phyloP scores from a whole-genome alignment of 2,797 vertebrate genomes.

The Bovichtus variegatus region DNA sequence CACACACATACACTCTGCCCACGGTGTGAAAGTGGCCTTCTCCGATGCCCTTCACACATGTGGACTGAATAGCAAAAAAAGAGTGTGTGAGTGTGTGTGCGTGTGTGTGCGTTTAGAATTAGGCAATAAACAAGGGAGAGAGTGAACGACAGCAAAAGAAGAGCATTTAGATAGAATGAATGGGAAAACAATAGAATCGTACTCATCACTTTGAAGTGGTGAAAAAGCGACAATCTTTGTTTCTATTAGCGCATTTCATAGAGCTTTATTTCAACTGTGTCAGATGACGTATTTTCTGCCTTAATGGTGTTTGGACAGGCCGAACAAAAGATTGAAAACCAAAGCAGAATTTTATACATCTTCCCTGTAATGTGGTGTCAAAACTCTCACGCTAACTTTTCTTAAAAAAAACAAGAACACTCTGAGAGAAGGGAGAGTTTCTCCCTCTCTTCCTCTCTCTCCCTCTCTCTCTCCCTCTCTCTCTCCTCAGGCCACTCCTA shows the following conservation, averaged over 20 bases:
- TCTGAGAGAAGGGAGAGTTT: constrained; percentile 6
- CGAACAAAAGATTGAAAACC: not conserved
- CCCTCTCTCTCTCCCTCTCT: constrained; percentile 6
- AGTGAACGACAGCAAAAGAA: constrained; percentile 2
- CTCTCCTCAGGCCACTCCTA: constrained; percentile 48
- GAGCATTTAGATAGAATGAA: constrained; percentile 13
- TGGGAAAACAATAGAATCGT: constrained; percentile 9
- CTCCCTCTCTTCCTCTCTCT: not conserved
- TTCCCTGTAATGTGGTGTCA: not conserved
- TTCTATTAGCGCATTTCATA: constrained; percentile 2
- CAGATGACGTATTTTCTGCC: not conserved
- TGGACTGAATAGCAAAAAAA: constrained; percentile 56
- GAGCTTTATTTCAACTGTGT: constrained; percentile 5
- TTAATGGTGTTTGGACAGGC: not conserved
- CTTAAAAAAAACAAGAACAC: constrained; percentile 8
- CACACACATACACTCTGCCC: constrained; percentile 39
- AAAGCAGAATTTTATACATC: not conserved
- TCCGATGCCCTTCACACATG: constrained; percentile 76
- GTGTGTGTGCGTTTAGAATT: constrained; percentile 1
- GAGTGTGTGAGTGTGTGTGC: not conserved
- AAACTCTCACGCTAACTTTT: constrained; percentile 33
- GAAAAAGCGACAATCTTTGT: not conserved
- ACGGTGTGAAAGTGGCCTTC: constrained; percentile 70
- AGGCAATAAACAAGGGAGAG: constrained; percentile 2
- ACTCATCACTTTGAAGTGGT: not conserved